These are phyloP conservation scores for Cordylochernes scorpioides DNA, from an alignment of 2,888 invertebrate species.

Conservation along the genomic window DNA sequence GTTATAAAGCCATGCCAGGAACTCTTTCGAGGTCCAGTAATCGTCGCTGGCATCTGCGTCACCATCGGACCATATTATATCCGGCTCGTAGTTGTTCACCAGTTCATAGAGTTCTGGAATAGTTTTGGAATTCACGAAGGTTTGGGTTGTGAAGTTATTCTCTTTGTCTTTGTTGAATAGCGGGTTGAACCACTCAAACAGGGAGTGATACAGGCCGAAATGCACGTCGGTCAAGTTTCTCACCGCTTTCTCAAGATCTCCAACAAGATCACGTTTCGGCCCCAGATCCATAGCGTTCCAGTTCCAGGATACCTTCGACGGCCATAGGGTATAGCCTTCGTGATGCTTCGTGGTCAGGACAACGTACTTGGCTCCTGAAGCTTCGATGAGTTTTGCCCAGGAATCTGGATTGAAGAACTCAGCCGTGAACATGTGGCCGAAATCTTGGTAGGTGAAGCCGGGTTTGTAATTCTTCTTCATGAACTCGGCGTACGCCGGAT, in stretches of 20 bases:
- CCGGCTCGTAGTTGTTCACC: conserved; percentile 26
- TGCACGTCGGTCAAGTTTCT: conserved; percentile 12
- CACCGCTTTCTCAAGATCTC: conserved; percentile 10
- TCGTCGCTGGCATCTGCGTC: conserved; percentile 63
- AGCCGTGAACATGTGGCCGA: conserved; percentile 24
- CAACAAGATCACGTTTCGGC: conserved; percentile 42
- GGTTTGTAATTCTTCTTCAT: conserved; percentile 24
- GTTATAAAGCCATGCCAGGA: conserved; percentile 77
- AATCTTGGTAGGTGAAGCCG: conserved; percentile 26
- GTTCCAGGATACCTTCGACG: conserved; percentile 49
- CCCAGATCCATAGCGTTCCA: conserved; percentile 60
- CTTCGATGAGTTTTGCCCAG: conserved; percentile 25
- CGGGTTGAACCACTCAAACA: conserved; percentile 24
- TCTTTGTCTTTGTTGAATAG: conserved; percentile 25
- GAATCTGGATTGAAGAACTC: conserved; percentile 24
- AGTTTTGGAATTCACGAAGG: conserved; percentile 10
- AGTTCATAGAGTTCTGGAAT: conserved; percentile 15
- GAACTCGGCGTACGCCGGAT: conserved; percentile 7
- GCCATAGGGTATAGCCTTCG: conserved; percentile 58
- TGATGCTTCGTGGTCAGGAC: conserved; percentile 67
- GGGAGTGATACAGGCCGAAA: conserved; percentile 21
- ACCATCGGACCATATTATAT: conserved; percentile 74
- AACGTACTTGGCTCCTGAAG: conserved; percentile 32
- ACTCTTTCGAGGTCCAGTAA: conserved; percentile 59
- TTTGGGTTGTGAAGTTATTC: conserved; percentile 16